A percentile compares a stretch with the other conserved stretches of the same genome.
Evolutionary conservation across 2,797 vertebrate genomes (phyloP).

Genomic region (Heliangelus exortis): DNA sequence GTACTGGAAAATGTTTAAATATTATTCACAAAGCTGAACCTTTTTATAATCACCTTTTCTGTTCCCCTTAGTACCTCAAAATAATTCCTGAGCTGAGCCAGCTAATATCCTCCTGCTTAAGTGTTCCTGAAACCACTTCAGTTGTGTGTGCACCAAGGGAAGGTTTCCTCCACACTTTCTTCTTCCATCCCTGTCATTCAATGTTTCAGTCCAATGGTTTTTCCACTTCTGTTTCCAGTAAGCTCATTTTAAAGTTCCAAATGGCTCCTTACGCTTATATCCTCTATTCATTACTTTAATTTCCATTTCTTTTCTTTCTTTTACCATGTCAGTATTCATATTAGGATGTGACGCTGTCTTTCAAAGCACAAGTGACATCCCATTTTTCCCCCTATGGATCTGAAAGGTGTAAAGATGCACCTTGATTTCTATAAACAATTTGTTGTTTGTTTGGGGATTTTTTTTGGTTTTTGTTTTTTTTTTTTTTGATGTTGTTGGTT

Average conservation of each 20-base stretch:
- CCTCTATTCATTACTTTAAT: neutral
- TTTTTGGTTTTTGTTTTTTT: no score
- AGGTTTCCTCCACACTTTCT: neutral
- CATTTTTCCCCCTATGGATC: neutral
- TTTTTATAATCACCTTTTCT: slow-evolving; percentile 40
- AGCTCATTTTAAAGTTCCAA: slow-evolving; percentile 40
- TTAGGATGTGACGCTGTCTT: neutral
- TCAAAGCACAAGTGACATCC: neutral
- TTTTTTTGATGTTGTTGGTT: no score
- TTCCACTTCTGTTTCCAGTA: slow-evolving; percentile 61
- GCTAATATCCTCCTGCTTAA: slow-evolving; percentile 43
- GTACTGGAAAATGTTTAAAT: slow-evolving; percentile 30
- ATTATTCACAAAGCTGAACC: neutral
- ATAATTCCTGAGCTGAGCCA: slow-evolving; percentile 25
- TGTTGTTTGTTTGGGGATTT: no score
- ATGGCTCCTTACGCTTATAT: neutral
- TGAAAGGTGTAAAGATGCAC: neutral
- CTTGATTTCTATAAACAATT: neutral
- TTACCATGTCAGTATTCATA: neutral
- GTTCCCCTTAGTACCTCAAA: slow-evolving; percentile 16
- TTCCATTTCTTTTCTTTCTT: neutral
- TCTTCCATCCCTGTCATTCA: slow-evolving; percentile 35
- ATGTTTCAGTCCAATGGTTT: slow-evolving; percentile 12
- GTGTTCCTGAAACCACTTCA: slow-evolving; percentile 41
- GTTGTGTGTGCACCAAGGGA: neutral